Conservation (phyloP, 2,888 invertebrate genomes). For the Cerastis leucographa region DNA sequence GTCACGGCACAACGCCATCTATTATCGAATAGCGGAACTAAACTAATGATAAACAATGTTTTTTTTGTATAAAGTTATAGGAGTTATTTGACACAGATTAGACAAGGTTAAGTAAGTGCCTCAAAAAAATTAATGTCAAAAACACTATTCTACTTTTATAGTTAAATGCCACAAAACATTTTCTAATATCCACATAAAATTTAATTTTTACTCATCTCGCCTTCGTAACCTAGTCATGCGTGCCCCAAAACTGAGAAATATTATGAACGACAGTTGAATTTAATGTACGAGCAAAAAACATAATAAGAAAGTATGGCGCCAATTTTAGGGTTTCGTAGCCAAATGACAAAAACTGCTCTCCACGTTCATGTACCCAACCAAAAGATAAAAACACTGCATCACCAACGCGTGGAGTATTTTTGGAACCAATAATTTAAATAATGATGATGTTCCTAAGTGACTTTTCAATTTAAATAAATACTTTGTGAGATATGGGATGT, state of each 20-base stretch:
- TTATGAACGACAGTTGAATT: constrained; percentile 43
- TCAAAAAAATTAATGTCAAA: too few species aligned
- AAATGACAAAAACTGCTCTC: neutral
- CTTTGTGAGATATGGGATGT: neutral
- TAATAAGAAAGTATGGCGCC: constrained; percentile 15
- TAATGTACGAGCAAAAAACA: constrained; percentile 48
- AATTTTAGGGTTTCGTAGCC: neutral
- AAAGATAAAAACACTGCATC: too few species aligned
- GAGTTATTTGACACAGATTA: too few species aligned
- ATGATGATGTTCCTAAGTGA: neutral
- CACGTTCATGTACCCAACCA: too few species aligned
- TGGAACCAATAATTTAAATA: neutral
- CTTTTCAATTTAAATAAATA: neutral
- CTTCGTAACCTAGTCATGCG: constrained; percentile 29
- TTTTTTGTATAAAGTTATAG: too few species aligned
- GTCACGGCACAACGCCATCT: too few species aligned
- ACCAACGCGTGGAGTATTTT: neutral
- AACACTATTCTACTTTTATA: too few species aligned
- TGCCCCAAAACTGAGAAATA: constrained; percentile 40
- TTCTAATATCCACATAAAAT: constrained; percentile 21
- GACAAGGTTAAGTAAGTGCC: too few species aligned
- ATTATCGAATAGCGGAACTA: too few species aligned
- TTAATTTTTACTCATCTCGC: constrained; percentile 22
- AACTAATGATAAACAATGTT: too few species aligned
- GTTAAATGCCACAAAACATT: neutral